phyloP scores from a whole-genome alignment of 2,888 invertebrate species.

The Octonoba sinensis region DNA sequence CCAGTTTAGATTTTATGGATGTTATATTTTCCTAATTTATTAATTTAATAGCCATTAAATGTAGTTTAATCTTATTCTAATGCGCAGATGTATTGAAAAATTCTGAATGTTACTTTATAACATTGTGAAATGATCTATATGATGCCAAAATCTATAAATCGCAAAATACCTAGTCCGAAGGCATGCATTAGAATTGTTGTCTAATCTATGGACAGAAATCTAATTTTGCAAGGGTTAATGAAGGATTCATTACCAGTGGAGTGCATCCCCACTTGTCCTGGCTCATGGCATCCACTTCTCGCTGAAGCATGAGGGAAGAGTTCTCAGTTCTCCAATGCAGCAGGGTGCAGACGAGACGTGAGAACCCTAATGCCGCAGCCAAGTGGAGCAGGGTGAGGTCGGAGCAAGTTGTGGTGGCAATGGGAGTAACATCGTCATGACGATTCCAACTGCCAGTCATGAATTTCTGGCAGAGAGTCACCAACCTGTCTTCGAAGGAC shows the following conservation, averaged over 20 bases:
- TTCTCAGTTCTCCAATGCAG: constrained; percentile 91
- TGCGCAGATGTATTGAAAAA: too few relatives aligned
- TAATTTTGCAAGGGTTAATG: too few relatives aligned
- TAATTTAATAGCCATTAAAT: too few relatives aligned
- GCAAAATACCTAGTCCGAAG: too few relatives aligned
- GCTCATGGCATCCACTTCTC: constrained; percentile 91
- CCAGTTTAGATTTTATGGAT: too few relatives aligned
- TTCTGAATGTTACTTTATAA: too few relatives aligned
- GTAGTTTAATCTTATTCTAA: too few relatives aligned
- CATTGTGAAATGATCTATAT: too few relatives aligned
- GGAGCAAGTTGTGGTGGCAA: constrained; percentile 74
- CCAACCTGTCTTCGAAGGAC: constrained; percentile 82
- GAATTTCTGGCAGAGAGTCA: constrained; percentile 85
- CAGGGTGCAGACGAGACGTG: constrained; percentile 83
- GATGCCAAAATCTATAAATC: too few relatives aligned
- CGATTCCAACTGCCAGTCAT: constrained; percentile 78
- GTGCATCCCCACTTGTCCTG: constrained; percentile 91
- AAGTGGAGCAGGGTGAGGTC: constrained; percentile 86
- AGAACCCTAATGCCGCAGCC: constrained; percentile 85
- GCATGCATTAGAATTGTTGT: too few relatives aligned
- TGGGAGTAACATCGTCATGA: constrained; percentile 77
- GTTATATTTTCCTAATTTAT: too few relatives aligned
- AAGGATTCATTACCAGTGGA: constrained; percentile 79
- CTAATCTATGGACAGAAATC: too few relatives aligned
- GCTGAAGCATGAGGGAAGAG: constrained; percentile 85